These are phyloP conservation scores for Onychostoma macrolepis DNA, from an alignment of 2,113 vertebrate genomes.

Conservation along the genomic window DNA sequence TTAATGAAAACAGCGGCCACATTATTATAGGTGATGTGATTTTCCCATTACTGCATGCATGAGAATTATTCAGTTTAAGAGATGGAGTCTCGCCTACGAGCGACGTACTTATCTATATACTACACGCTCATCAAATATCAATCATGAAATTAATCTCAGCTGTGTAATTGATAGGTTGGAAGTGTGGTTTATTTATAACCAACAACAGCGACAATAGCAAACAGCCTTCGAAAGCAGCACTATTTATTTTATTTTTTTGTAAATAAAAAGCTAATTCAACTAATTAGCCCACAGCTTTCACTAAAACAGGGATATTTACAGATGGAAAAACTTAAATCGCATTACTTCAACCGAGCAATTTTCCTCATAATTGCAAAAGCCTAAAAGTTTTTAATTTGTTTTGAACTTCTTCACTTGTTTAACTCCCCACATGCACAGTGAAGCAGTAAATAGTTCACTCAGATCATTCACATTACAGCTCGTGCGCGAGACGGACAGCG, in stretches of 20 bases:
- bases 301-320: slow-evolving; percentile 43
- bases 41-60: slow-evolving; percentile 2
- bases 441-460: slow-evolving; percentile 58
- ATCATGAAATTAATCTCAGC: slow-evolving; percentile 12
- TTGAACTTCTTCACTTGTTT: slow-evolving; percentile 54
- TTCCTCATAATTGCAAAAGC: slow-evolving; percentile 41
- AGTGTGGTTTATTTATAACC: slow-evolving; percentile 4
- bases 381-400: slow-evolving; percentile 58
- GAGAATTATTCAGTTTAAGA: slow-evolving; percentile 24
- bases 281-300: slow-evolving; percentile 36
- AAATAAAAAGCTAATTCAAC: slow-evolving; percentile 15
- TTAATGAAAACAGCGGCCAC: slow-evolving; percentile 13
- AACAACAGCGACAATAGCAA: neutral
- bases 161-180: neutral
- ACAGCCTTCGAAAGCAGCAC: neutral
- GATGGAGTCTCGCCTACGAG: neutral
- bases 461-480: slow-evolving; percentile 48
- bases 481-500: slow-evolving; percentile 55
- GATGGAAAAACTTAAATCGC: slow-evolving; percentile 37
- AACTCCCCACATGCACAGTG: slow-evolving; percentile 46
- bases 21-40: slow-evolving; percentile 30
- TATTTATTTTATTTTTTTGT: slow-evolving; percentile 4
- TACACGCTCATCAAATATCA: slow-evolving; percentile 38
- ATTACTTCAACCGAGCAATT: slow-evolving; percentile 50
- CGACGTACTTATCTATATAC: neutral